Conservation (phyloP, 1,140 invertebrate species). For the Leptopilina clavipes region DNA sequence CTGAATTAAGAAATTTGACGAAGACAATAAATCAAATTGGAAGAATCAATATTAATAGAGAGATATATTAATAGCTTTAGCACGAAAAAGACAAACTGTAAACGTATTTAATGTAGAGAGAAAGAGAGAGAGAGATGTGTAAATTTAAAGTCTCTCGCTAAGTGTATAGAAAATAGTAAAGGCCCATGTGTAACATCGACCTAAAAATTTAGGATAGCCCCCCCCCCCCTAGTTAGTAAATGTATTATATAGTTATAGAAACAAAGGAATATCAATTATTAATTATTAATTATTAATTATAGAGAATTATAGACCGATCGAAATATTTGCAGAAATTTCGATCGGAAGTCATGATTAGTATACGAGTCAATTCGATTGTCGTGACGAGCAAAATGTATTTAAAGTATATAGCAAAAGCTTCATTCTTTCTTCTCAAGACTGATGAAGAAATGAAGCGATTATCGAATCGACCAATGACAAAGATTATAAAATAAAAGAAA, state of each 20-base stretch:
- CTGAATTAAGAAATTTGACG: neutral
- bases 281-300: too few relatives aligned
- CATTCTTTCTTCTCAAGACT: constrained; percentile 24
- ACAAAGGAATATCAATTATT: constrained; percentile 21
- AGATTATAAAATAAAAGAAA: constrained; percentile 37
- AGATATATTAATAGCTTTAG: constrained; percentile 63
- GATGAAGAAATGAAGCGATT: constrained; percentile 35
- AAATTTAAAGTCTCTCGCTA: constrained; percentile 53
- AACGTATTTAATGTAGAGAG: constrained; percentile 62
- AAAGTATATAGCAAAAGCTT: neutral
- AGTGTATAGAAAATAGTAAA: neutral
- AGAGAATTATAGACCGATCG: constrained; percentile 40
- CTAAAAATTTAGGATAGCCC: constrained; percentile 36
- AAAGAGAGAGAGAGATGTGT: constrained; percentile 46
- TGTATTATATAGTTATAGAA: constrained; percentile 32
- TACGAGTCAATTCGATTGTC: constrained; percentile 51
- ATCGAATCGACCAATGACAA: constrained; percentile 35
- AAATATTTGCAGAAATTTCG: constrained; percentile 44
- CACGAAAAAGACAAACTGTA: constrained; percentile 66
- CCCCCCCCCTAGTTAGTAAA: constrained; percentile 36
- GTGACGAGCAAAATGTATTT: constrained; percentile 10
- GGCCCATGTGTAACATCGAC: constrained; percentile 22
- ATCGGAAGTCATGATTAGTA: constrained; percentile 60
- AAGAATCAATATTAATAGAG: constrained; percentile 20
- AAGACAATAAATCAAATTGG: constrained; percentile 18